Base-by-base conservation (phyloP, 2,888 invertebrate species). In the Drosophila paucipuncta region DNA sequence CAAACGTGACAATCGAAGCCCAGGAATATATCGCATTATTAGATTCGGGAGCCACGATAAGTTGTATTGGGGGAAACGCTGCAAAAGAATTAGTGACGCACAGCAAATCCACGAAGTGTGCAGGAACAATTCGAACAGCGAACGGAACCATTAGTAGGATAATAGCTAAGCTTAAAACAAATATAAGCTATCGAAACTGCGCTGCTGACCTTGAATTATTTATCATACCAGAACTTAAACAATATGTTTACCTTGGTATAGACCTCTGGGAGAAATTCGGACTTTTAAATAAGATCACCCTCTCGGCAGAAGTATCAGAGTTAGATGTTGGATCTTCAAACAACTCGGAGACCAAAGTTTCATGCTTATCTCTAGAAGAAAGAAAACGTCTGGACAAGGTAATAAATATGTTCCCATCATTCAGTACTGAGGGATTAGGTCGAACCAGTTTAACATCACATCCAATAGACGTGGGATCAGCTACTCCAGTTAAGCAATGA, bases 361-460 rank as follows among this genome's bases (percentile, higher is more conserved):
- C 30, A 30, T 30, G 7, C 30, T 2, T 30, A 30, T 30, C 30
- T 30, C 30, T 30, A 30, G 30, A 30, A 7, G 30, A 30, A 30
- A 30, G 22, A 43, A 43, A 43, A 43, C 10, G 43, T 43, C 43
- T 43, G 18, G 7, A 22, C 10, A 10, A 13, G 22, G 55, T 39
- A 13, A 25, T 55, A 13, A 28, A 25, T 54, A 10, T 37, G 5
- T 54, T 54, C 25, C 37, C 25, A 10, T 37, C 54, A 35, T 54
- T 37, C 16, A 37, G 37, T 4, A 37, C 4, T 25, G 54, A 54
- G 22, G 54, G 37, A 37, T 54, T 62, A 35, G 68, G 49, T 1
- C 49, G 57, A 30, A 41, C 57, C 1, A 68, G 22, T 58, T 7
- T 52, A 65, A 5, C 62, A 64, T 22, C 54, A 35, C 5, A 43